Percentiles rank a stretch among this genome's conserved stretches.
These are phyloP conservation scores for Amphipoea lucens DNA, from an alignment of 2,888 invertebrate species.

Conservation along the genomic window DNA sequence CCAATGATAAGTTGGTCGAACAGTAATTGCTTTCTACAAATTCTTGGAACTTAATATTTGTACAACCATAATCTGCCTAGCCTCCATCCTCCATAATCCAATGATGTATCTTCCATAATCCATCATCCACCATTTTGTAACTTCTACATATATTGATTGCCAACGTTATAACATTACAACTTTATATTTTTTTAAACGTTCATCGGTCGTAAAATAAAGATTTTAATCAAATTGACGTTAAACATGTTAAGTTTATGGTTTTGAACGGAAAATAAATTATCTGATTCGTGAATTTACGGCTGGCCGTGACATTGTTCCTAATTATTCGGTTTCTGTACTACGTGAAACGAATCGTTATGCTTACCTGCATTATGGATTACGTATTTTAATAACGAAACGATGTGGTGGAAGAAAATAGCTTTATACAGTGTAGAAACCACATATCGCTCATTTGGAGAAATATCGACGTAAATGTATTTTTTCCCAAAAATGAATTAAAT, in stretches of 20 bases:
- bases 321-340: neutral
- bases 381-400: too few species aligned
- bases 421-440: too few species aligned
- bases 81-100: neutral
- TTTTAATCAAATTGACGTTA: slow-evolving; percentile 19
- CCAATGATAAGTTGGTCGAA: neutral
- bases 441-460: too few species aligned
- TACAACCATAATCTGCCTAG: neutral
- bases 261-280: neutral
- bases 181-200: neutral
- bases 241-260: slow-evolving; percentile 1
- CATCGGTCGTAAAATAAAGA: slow-evolving; percentile 32
- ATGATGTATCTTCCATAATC: neutral
- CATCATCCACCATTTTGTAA: neutral
- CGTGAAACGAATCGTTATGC: neutral
- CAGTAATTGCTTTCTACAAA: slow-evolving; percentile 6
- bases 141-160: slow-evolving; percentile 8
- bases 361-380: too few species aligned
- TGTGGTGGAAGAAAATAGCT: too few species aligned
- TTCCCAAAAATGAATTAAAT: too few species aligned
- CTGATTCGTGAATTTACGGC: neutral
- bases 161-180: slow-evolving; percentile 7
- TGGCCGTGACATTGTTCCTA: neutral
- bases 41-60: neutral
- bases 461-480: too few species aligned